A percentile compares a stretch with the other conserved stretches of the same genome.
Evolutionary conservation across 2,888 invertebrate genomes (phyloP).

Genomic region (Patella depressa): DNA sequence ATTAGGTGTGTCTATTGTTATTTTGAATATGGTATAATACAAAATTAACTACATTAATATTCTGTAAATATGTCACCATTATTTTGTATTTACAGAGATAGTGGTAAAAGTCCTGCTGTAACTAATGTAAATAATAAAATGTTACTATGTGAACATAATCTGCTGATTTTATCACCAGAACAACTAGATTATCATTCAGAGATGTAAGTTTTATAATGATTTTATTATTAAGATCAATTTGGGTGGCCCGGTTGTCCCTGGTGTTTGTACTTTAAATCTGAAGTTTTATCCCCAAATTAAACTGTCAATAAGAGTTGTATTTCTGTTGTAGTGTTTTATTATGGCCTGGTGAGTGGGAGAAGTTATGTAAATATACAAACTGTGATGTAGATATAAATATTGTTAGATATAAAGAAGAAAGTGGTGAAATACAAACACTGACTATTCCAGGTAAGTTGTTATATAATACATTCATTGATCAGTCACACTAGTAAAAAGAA

Average conservation of each 20-base stretch:
- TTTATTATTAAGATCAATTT: too few relatives aligned
- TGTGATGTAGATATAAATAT: slow-evolving; percentile 57
- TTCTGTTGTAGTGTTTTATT: slow-evolving; percentile 39
- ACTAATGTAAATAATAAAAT: slow-evolving; percentile 51
- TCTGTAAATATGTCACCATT: neutral
- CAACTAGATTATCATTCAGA: neutral
- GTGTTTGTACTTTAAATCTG: too few relatives aligned
- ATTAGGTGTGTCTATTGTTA: too few relatives aligned
- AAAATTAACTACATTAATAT: neutral
- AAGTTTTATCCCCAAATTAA: too few relatives aligned
- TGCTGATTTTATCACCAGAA: slow-evolving; percentile 58
- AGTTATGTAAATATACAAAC: slow-evolving; percentile 43
- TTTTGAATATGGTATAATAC: too few relatives aligned
- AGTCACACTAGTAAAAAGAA: too few relatives aligned
- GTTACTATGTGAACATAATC: slow-evolving; percentile 65
- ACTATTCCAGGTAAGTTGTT: slow-evolving; percentile 21
- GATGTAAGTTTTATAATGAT: neutral
- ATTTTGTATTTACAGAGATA: slow-evolving; percentile 51
- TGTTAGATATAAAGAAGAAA: slow-evolving; percentile 40
- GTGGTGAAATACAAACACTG: slow-evolving; percentile 24
- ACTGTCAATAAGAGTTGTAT: neutral
- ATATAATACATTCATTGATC: too few relatives aligned
- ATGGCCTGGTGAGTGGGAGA: slow-evolving; percentile 61
- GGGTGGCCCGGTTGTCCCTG: too few relatives aligned
- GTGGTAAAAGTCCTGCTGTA: slow-evolving; percentile 49